Conservation (phyloP, 2,888 invertebrate genomes). For the Allophyes oxyacanthae region DNA sequence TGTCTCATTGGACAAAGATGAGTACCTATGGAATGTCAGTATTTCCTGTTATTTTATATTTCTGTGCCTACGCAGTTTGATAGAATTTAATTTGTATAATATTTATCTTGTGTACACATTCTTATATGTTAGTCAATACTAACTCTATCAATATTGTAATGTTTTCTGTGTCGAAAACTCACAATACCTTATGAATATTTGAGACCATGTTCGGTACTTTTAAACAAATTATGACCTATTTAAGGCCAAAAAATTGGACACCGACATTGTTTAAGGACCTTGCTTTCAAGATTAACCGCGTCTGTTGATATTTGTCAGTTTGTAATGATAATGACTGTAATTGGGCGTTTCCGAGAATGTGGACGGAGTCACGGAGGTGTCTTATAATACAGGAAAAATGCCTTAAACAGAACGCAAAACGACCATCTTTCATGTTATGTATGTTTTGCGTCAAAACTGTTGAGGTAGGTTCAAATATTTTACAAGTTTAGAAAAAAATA, state of each 20-base stretch:
- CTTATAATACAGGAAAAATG: constrained; percentile 44
- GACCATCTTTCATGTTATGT: constrained; percentile 21
- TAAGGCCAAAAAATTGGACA: constrained; percentile 20
- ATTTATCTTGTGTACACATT: constrained; percentile 28
- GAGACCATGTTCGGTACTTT: not conserved
- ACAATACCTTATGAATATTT: too few species aligned
- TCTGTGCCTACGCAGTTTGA: constrained; percentile 28
- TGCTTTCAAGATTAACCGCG: constrained; percentile 51
- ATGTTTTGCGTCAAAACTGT: constrained; percentile 29
- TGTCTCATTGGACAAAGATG: constrained; percentile 57
- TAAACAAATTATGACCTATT: constrained; percentile 9
- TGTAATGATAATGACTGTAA: constrained; percentile 57
- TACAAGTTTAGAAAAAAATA: not conserved
- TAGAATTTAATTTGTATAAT: constrained; percentile 42
- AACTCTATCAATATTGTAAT: too few species aligned
- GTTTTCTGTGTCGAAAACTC: too few species aligned
- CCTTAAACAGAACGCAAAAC: constrained; percentile 35
- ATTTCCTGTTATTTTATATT: constrained; percentile 53
- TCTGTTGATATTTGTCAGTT: constrained; percentile 57
- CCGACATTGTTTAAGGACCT: constrained; percentile 32
- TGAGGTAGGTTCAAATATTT: constrained; percentile 20
- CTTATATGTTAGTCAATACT: constrained; percentile 1
- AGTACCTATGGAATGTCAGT: constrained; percentile 50
- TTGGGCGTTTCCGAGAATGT: constrained; percentile 57
- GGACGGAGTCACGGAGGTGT: constrained; percentile 43